Percentiles rank a stretch among this genome's conserved stretches.
Evolutionary conservation across 2,888 invertebrate species (phyloP).

Genomic region (Agrotis puta): DNA sequence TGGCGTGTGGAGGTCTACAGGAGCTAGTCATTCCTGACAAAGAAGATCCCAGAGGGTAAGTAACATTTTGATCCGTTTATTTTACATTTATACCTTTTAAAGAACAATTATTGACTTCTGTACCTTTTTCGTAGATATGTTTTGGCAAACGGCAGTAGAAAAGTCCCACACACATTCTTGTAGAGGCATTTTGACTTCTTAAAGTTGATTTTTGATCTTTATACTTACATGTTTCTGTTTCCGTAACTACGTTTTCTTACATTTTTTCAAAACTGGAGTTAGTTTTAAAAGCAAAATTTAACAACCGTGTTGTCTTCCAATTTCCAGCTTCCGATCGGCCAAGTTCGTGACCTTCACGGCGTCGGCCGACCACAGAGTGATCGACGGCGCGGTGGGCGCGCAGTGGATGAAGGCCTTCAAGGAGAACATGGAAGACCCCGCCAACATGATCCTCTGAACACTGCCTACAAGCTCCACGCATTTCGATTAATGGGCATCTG

Average conservation of each 20-base stretch:
- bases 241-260: no score
- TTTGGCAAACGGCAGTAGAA: no score
- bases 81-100: neutral
- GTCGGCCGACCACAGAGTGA: constrained; percentile 99
- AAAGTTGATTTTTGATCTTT: no score
- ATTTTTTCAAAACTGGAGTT: no score
- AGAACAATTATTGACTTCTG: no score
- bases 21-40: constrained; percentile 94
- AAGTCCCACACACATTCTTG: no score
- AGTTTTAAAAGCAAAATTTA: no score
- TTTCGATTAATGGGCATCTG: constrained; percentile 71
- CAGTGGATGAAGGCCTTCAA: constrained; percentile 98
- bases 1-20: constrained; percentile 96
- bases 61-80: constrained; percentile 20
- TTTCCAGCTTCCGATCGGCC: constrained; percentile 93
- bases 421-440: constrained; percentile 97
- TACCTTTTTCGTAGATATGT: no score
- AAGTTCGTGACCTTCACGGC: constrained; percentile 97
- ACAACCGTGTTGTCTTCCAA: neutral
- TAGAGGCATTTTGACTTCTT: no score
- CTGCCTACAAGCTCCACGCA: constrained; percentile 41
- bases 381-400: constrained; percentile 99
- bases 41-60: constrained; percentile 94
- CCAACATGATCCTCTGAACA: constrained; percentile 96
- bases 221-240: no score